Evolutionary conservation across 2,797 vertebrate species (phyloP).

Genomic region (Xenentodon cancila): DNA sequence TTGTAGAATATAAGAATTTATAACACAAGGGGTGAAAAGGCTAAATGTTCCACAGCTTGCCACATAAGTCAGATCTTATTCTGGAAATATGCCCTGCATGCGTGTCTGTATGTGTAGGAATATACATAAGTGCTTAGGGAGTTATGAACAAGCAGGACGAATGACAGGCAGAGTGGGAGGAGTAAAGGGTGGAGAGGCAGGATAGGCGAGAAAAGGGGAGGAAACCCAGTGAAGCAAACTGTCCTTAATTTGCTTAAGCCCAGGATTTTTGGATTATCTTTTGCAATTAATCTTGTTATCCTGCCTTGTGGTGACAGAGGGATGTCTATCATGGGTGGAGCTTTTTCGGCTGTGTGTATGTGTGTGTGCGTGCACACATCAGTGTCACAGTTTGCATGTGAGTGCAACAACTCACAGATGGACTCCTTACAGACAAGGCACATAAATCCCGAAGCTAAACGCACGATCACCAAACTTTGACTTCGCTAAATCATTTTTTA

Average conservation of each 20-base stretch:
- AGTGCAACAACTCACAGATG: constrained; percentile 19
- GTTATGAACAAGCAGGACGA: constrained; percentile 10
- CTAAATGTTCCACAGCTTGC: constrained; percentile 26
- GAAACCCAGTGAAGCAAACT: constrained; percentile 50
- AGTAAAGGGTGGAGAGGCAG: constrained; percentile 3
- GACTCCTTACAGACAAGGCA: not conserved
- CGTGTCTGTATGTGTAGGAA: not conserved
- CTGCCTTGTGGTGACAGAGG: constrained; percentile 46
- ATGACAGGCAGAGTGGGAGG: constrained; percentile 13
- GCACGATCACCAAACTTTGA: constrained; percentile 8
- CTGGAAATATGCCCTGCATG: constrained; percentile 14
- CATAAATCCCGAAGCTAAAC: not conserved
- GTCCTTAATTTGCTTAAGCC: constrained; percentile 78
- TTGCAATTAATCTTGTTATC: constrained; percentile 80
- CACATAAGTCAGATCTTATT: constrained; percentile 37
- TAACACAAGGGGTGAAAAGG: constrained; percentile 15
- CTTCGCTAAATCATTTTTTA: not conserved
- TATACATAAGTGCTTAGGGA: not conserved
- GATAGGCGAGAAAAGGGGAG: constrained; percentile 39
- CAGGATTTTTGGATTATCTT: constrained; percentile 82
- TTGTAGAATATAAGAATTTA: too few relatives aligned
- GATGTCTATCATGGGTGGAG: constrained; percentile 14
- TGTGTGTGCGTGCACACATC: constrained; percentile 17
- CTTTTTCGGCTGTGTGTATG: constrained; percentile 16
- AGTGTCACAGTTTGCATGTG: constrained; percentile 9